Base-by-base conservation (phyloP, 2,113 vertebrate genomes). In the Lonchura striata region DNA sequence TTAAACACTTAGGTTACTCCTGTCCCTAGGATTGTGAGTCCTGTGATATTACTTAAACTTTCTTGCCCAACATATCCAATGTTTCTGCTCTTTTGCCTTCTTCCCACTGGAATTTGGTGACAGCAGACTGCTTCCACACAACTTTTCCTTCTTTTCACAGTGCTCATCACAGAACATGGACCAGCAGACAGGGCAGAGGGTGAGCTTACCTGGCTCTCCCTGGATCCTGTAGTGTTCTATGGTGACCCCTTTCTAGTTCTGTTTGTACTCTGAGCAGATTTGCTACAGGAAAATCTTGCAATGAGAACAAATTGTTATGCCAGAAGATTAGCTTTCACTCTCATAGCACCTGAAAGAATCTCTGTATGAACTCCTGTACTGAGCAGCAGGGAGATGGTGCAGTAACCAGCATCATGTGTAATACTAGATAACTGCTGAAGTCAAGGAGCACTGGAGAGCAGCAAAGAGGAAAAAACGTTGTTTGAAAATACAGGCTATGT, bases 401-500 rank as follows among this genome's bases (percentile, higher is more conserved):
- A 61, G 83, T 63, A 75, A 83, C 47, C 44, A 82, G 54, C 68
- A 91, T 46, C 42, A 27, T 15, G n/a, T 71, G 72, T 71, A 93
- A 92, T 75, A 60, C 60, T 66, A 95, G 91, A 94, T 59, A 93
- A 60, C 75, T 6, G 5, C 39, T 54, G 8, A 90, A 90, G 57
- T 60, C 79, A 91, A 86, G 71, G 70, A 88, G 92, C 61, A 88
- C 61, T 72, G 79, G 52, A 86, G 59, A 96, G 54, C 64, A 90
- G 56, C 1, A 10, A 82, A 90, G 74, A 88, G 82, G 61, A 42
- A 88, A 85, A 79, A 94, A 86, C 44, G 21, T 20, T 90, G 83
- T 91, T 90, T 88, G 86, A 92, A 96, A 95, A 95, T 83, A 92
- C 86, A 76, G 70, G 47, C 83, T 91, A 60, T 94, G 75, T 92